Conservation (phyloP, 2,797 vertebrate species). For the Dryobates pubescens region DNA sequence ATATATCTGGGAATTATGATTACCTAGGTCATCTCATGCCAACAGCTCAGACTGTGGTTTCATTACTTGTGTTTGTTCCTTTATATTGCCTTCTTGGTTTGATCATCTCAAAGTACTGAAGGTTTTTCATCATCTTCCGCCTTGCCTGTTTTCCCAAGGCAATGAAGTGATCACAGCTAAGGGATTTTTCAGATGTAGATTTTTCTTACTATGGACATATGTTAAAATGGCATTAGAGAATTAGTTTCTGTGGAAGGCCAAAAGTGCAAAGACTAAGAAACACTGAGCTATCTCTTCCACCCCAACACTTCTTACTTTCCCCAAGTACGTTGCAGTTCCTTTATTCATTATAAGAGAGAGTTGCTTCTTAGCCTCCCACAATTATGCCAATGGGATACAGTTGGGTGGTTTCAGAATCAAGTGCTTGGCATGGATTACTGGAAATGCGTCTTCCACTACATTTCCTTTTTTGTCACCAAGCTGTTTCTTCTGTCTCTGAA, state of each 20-base stretch:
- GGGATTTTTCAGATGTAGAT: slow-evolving; percentile 12
- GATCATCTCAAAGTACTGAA: not conserved
- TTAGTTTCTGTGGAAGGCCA: not conserved
- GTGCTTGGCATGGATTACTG: not conserved
- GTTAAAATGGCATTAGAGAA: not conserved
- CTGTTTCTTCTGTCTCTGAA: not conserved
- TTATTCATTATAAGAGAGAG: not conserved
- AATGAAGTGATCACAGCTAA: not conserved
- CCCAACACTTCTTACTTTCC: not conserved
- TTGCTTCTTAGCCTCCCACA: not conserved
- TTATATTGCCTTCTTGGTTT: not conserved
- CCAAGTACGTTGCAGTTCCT: not conserved
- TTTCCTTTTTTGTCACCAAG: not conserved
- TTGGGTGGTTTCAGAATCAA: not conserved
- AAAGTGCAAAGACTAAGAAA: not conserved
- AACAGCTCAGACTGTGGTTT: not conserved
- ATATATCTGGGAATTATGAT: not conserved
- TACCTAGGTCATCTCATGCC: not conserved
- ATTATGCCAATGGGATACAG: not conserved
- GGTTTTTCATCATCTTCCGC: not conserved
- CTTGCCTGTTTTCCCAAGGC: not conserved
- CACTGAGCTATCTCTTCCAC: not conserved
- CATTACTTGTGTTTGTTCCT: not conserved
- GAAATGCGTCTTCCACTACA: not conserved
- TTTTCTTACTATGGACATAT: not conserved